These are phyloP conservation scores for Oligia latruncula DNA, from an alignment of 2,888 invertebrate species.

Conservation along the genomic window DNA sequence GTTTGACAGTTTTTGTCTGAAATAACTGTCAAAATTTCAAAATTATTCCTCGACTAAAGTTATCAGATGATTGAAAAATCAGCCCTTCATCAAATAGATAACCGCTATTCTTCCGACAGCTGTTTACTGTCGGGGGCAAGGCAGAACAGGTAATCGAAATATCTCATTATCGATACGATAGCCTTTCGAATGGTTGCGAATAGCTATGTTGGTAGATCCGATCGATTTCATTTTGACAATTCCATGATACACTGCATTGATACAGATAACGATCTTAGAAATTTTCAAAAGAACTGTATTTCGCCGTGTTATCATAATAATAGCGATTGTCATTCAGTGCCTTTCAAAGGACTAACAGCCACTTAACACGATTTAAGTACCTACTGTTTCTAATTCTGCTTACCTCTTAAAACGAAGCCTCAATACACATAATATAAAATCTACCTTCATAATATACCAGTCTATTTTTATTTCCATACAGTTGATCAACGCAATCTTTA, in stretches of 20 bases:
- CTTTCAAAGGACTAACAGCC: not conserved
- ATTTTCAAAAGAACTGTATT: not conserved
- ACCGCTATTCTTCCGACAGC: not conserved
- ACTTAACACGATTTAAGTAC: not conserved
- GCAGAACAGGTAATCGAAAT: not conserved
- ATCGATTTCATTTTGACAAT: not conserved
- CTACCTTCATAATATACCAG: conserved; percentile 29
- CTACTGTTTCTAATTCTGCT: conserved; percentile 8
- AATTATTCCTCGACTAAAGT: not conserved
- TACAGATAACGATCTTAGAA: not conserved
- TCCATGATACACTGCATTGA: not conserved
- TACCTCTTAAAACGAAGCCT: conserved; percentile 16
- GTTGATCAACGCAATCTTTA: not conserved
- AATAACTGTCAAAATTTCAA: not conserved
- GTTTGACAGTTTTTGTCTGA: not conserved
- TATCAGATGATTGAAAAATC: not conserved
- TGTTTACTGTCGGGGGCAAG: not conserved
- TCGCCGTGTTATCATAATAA: not conserved
- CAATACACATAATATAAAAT: conserved; percentile 30
- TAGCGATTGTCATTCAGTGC: not conserved
- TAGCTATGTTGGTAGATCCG: not conserved
- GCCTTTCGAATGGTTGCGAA: not conserved
- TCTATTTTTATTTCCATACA: conserved; percentile 15
- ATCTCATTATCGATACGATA: not conserved
- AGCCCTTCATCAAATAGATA: not conserved